phyloP scores from a whole-genome alignment of 2,113 vertebrate genomes.

The Paramisgurnus dabryanus region DNA sequence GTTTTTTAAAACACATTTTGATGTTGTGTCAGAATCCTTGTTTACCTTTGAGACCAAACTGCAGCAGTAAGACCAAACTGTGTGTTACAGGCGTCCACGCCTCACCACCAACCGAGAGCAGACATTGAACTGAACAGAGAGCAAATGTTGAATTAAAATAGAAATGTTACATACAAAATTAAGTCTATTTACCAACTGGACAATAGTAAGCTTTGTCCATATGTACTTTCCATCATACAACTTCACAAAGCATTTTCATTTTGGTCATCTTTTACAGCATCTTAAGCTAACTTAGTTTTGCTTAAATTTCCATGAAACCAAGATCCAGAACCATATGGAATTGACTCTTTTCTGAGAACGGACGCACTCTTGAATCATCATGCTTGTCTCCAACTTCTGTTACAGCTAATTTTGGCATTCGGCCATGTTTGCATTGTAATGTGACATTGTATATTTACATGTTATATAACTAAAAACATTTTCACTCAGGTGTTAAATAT shows the following conservation, averaged over 20 bases:
- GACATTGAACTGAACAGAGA: background rate
- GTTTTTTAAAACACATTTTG: slow-evolving; percentile 19
- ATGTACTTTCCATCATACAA: background rate
- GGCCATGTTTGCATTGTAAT: too few relatives aligned
- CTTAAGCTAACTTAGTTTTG: too few relatives aligned
- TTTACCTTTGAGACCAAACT: slow-evolving; percentile 68
- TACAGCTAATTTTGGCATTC: too few relatives aligned
- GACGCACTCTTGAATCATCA: too few relatives aligned
- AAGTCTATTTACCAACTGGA: background rate
- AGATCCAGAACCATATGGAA: too few relatives aligned
- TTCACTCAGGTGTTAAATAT: too few relatives aligned
- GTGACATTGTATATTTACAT: too few relatives aligned
- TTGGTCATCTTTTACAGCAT: background rate
- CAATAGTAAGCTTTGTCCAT: background rate
- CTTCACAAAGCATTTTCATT: background rate
- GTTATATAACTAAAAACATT: too few relatives aligned
- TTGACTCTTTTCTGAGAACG: too few relatives aligned
- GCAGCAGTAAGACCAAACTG: slow-evolving; percentile 68
- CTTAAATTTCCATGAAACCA: too few relatives aligned
- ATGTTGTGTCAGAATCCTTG: slow-evolving; percentile 25
- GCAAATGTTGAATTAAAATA: background rate
- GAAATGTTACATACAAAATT: background rate
- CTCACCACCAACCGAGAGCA: slow-evolving; percentile 54
- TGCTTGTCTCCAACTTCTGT: too few relatives aligned
- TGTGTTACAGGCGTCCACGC: slow-evolving; percentile 51